Percentiles rank a stretch among this genome's conserved stretches.
Conservation (phyloP, 2,113 vertebrate genomes). For the Tiliqua scincoides region DNA sequence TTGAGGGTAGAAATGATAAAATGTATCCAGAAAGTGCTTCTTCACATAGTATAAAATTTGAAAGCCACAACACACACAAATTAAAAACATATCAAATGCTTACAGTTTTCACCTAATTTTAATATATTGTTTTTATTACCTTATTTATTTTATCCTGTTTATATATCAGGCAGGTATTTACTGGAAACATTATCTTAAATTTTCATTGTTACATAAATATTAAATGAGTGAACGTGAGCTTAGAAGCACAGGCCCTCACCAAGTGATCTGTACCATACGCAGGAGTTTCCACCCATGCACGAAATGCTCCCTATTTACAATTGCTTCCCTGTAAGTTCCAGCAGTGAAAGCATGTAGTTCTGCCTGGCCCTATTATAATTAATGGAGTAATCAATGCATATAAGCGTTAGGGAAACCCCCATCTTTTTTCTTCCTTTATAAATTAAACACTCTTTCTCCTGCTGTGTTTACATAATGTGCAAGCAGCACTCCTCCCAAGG, state of each 20-base stretch:
- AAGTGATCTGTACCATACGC: background rate
- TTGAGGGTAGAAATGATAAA: background rate
- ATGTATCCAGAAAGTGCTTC: background rate
- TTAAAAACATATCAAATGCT: background rate
- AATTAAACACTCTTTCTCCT: background rate
- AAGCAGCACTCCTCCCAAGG: no score
- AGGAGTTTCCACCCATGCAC: background rate
- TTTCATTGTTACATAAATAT: slow-evolving; percentile 6
- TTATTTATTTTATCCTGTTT: accelerated
- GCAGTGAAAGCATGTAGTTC: background rate
- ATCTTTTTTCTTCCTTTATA: background rate
- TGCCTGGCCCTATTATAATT: background rate
- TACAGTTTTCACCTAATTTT: background rate
- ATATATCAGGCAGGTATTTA: background rate
- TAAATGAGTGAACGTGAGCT: slow-evolving; percentile 5
- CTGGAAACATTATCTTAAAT: background rate
- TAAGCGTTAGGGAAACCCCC: background rate
- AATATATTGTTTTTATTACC: background rate
- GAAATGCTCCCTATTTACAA: background rate
- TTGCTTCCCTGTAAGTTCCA: background rate
- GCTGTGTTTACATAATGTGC: no score
- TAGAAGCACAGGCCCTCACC: background rate
- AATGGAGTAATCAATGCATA: background rate
- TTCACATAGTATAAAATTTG: background rate
- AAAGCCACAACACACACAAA: background rate